phyloP scores from a whole-genome alignment of 2,113 vertebrate species.

The Hyla sarda region DNA sequence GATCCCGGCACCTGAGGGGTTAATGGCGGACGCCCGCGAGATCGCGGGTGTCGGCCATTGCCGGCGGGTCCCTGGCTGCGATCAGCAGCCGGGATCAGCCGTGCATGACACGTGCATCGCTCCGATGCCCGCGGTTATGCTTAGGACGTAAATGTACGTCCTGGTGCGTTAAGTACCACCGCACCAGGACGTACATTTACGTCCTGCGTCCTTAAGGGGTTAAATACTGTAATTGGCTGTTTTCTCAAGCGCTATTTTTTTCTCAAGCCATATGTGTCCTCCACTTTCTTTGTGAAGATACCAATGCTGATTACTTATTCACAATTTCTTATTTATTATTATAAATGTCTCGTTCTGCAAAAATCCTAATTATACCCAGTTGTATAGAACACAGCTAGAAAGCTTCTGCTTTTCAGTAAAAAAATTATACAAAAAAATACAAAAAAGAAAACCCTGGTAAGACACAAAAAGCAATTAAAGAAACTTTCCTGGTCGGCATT shows the following conservation, averaged over 20 bases:
- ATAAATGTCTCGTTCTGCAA: background rate
- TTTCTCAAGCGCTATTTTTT: background rate
- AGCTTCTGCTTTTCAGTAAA: background rate
- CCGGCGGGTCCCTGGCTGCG: too few species aligned
- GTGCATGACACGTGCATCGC: too few species aligned
- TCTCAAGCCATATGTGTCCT: constrained; percentile 10
- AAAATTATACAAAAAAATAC: background rate
- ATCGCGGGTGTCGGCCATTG: too few species aligned
- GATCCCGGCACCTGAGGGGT: too few species aligned
- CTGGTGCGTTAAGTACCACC: too few species aligned
- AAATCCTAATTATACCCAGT: constrained; percentile 6
- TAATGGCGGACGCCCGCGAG: too few species aligned
- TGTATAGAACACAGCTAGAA: constrained; percentile 19
- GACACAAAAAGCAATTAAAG: background rate
- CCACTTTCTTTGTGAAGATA: background rate
- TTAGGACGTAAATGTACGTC: too few species aligned
- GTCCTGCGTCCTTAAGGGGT: too few species aligned
- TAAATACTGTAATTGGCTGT: background rate
- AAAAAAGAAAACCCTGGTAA: background rate
- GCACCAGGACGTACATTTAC: too few species aligned
- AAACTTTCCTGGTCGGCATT: background rate
- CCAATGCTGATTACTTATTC: constrained; percentile 11
- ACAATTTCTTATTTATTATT: constrained; percentile 20
- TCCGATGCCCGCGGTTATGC: too few species aligned
- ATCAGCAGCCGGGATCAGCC: too few species aligned